Percentiles rank a stretch among this genome's conserved stretches.
phyloP scores from a whole-genome alignment of 64 coral and sea anemone species.

The Dendrophyllia cribrosa region DNA sequence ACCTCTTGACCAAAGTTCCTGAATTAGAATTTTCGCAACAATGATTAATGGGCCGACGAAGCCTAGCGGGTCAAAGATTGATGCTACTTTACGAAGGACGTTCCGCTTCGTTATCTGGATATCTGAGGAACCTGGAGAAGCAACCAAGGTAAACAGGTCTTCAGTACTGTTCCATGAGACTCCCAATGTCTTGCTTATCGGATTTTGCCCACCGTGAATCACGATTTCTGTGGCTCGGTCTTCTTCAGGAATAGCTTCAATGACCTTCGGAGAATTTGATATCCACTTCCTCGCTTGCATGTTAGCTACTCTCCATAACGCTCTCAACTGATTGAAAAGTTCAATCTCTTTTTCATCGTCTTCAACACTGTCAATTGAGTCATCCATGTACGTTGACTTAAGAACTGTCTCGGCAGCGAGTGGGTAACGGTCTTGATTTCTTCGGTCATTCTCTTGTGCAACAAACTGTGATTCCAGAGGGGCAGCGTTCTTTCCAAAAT shows the following conservation, averaged over 20 bases:
- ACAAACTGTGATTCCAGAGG: conserved; percentile 74
- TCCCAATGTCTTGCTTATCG: conserved; percentile 52
- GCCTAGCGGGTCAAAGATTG: conserved; percentile 21
- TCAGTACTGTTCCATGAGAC: conserved; percentile 50
- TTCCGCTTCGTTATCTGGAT: conserved; percentile 65
- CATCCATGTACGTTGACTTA: conserved; percentile 57
- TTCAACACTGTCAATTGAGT: conserved; percentile 64
- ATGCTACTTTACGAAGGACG: conserved; percentile 45
- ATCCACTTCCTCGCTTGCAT: conserved; percentile 82
- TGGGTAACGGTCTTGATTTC: conserved; percentile 62
- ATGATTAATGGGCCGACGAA: background rate
- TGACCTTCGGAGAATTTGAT: conserved; percentile 58
- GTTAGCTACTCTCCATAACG: conserved; percentile 29
- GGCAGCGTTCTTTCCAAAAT: conserved; percentile 70
- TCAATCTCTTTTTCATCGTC: conserved; percentile 38
- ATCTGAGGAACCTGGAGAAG: background rate
- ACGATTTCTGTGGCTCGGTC: conserved; percentile 50
- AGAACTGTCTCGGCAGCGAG: too few species aligned
- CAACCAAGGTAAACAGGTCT: conserved; percentile 18
- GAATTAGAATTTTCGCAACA: conserved; percentile 1
- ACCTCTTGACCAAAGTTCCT: conserved; percentile 26
- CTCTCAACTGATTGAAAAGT: conserved; percentile 29
- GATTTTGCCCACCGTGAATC: conserved; percentile 38
- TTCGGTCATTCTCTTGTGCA: conserved; percentile 57
- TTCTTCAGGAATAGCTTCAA: conserved; percentile 49